Evolutionary conservation across 2,888 invertebrate species (phyloP).

Genomic region (Gortyna flavago): DNA sequence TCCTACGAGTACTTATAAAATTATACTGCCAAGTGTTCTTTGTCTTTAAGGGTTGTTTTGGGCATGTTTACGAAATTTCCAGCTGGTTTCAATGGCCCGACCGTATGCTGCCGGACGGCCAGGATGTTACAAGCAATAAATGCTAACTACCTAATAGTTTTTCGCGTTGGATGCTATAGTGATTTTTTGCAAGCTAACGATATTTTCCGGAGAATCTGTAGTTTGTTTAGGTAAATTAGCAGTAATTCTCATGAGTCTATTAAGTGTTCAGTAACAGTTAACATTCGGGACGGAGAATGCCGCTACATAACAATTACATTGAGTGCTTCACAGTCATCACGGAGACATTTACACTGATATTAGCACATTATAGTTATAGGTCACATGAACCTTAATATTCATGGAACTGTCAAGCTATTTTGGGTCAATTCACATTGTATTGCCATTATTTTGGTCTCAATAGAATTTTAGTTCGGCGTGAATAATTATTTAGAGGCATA

Average conservation of each 20-base stretch:
- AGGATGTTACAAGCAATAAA: conserved; percentile 62
- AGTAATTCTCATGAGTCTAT: conserved; percentile 25
- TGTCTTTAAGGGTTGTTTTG: conserved; percentile 42
- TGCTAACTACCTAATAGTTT: conserved; percentile 59
- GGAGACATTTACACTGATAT: conserved; percentile 57
- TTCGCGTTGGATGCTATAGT: conserved; percentile 15
- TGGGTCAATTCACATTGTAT: conserved; percentile 43
- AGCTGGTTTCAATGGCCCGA: conserved; percentile 31
- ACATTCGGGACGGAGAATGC: conserved; percentile 33
- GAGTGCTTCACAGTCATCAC: conserved; percentile 42
- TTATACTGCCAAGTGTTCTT: conserved; percentile 34
- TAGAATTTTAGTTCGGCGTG: conserved; percentile 16
- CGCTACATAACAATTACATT: conserved; percentile 56
- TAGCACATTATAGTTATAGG: conserved; percentile 52
- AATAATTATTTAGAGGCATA: conserved; percentile 4
- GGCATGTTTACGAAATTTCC: conserved; percentile 41
- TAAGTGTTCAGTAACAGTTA: conserved; percentile 41
- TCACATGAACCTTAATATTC: conserved; percentile 47
- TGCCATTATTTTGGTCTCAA: conserved; percentile 24
- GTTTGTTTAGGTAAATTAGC: conserved; percentile 39
- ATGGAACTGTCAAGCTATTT: conserved; percentile 51
- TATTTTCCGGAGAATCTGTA: conserved; percentile 52
- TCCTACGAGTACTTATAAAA: conserved; percentile 42
- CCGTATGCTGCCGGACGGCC: conserved; percentile 48
- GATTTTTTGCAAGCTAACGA: conserved; percentile 33